These are phyloP conservation scores for Pongo pygmaeus DNA, from an alignment of 2,113 vertebrate genomes.

Conservation along the genomic window DNA sequence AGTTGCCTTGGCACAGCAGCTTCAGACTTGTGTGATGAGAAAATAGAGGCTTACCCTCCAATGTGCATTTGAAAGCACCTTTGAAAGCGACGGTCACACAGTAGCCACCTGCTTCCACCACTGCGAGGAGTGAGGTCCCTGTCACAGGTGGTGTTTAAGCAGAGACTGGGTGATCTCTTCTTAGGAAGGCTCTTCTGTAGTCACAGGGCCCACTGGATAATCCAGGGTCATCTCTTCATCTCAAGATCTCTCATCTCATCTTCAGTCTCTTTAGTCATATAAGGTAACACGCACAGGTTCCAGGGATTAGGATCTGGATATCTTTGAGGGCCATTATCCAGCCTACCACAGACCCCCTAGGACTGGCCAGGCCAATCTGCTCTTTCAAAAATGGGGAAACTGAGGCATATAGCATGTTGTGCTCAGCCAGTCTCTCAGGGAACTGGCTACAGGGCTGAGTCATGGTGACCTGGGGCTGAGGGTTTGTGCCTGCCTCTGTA, in stretches of 20 bases:
- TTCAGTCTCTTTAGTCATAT: not conserved
- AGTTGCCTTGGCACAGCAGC: not conserved
- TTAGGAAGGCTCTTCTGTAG: not conserved
- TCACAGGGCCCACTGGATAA: fast-evolving
- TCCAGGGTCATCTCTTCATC: no score
- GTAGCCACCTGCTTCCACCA: not conserved
- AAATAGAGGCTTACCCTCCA: not conserved
- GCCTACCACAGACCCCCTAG: not conserved
- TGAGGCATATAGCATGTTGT: not conserved
- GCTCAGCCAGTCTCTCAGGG: not conserved
- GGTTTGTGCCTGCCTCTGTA: not conserved
- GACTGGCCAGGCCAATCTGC: not conserved
- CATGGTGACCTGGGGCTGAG: not conserved
- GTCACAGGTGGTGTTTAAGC: not conserved
- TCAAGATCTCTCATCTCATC: not conserved
- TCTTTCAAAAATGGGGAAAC: not conserved
- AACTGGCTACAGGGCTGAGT: not conserved
- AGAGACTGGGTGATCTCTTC: not conserved
- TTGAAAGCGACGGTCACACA: not conserved
- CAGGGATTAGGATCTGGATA: not conserved
- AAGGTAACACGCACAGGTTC: no score
- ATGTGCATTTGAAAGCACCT: fast-evolving
- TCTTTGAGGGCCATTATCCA: not conserved
- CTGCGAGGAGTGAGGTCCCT: not conserved
- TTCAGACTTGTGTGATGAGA: no score